Conservation (phyloP, 2,113 vertebrate genomes). For the Dicerorhinus sumatrensis region DNA sequence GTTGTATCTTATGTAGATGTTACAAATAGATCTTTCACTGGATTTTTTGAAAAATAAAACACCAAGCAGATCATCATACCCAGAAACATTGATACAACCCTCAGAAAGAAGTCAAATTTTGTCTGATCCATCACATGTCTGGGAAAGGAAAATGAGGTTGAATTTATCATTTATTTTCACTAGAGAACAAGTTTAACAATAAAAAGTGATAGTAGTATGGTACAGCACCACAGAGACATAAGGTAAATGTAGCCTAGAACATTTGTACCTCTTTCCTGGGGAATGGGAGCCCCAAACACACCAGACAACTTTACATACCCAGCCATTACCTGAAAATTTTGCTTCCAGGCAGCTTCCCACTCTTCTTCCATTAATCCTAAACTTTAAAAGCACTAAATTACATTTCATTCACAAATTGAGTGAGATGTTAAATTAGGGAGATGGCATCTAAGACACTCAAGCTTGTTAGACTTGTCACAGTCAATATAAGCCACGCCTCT, state of each 20-base stretch:
- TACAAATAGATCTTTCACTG: neutral
- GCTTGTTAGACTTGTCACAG: conserved; percentile 75
- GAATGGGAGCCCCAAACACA: neutral
- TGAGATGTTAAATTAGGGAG: conserved; percentile 80
- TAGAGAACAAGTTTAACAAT: neutral
- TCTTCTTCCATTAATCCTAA: conserved; percentile 74
- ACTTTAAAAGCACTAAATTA: conserved; percentile 74
- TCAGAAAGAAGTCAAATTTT: neutral
- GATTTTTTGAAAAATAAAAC: conserved; percentile 22
- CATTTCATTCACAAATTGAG: conserved; percentile 81
- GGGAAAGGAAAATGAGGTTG: neutral
- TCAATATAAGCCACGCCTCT: conserved; percentile 75
- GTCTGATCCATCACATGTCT: neutral
- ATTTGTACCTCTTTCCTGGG: neutral
- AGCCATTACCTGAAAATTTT: conserved; percentile 24
- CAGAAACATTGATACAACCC: neutral
- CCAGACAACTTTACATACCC: neutral
- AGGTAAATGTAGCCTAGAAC: neutral
- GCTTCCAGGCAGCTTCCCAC: conserved; percentile 46
- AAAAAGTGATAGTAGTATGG: neutral
- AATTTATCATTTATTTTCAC: neutral
- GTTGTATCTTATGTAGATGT: neutral
- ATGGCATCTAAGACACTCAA: conserved; percentile 74
- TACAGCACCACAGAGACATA: neutral
- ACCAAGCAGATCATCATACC: neutral